Evolutionary conservation across 2,888 invertebrate species (phyloP), one percentile per base, ranked within the genome.

Genomic region (Hipparchia semele): DNA sequence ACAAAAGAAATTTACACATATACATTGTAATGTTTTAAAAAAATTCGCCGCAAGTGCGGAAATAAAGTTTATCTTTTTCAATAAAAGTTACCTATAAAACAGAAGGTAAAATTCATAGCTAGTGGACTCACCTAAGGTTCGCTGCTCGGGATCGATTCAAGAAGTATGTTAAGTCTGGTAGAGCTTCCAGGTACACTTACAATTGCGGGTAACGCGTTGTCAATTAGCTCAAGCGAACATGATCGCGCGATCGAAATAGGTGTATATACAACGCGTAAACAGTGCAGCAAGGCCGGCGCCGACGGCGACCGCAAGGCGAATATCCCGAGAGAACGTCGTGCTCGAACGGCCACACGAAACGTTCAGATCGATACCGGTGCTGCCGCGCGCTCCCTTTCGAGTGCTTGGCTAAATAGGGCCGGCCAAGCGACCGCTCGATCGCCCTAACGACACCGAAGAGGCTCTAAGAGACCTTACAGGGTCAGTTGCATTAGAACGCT

Each of bases 281-380:
- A 88, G 88, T 86, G 86, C 87, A 88, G 87, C 88, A 91, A 88
- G 90, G 90, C 90, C 91, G 91, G 92, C 91, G 91, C 93, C 89
- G 88, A 90, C 92, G 91, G 88, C 91, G 89, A 92, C 86, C 88
- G 87, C 87, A 89, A 86, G 86, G 81, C 89, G 90, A 92, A 88
- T 92, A 91, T 92, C 89, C 88, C 90, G 90, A 87, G 90, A 89
- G 87, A 87, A 85, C 87, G 90, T 85, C 84, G 90, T 86, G 87
- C 90, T 86, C 90, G 87, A 90, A 84, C 90, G 88, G 85, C 84
- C 87, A 85, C 86, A 86, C 89, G 84, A 87, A 88, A 85, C 83
- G 85, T 82, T 87, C 87, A 88, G 91, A 92, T 92, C 92, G 91
- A 92, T 93, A 92, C 87, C 84, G 85, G 79, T 79, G 82, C 86